Evolutionary conservation across 2,888 invertebrate species (phyloP), one percentile per base, ranked within the genome.

Genomic region (Hecatera dysodea): DNA sequence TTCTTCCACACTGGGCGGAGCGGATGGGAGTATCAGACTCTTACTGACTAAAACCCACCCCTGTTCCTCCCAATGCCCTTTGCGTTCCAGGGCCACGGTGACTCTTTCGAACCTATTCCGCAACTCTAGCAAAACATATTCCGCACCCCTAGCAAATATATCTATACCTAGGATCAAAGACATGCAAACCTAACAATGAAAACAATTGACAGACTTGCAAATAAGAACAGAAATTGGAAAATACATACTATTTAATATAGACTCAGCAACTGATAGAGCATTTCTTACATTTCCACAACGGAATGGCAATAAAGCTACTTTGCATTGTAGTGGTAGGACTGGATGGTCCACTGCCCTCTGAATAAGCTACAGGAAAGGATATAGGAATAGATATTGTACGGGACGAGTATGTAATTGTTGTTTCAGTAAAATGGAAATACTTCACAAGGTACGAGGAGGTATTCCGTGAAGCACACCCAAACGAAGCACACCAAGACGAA

Each of bases 361-460:
- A 72, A 80, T 73, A 60, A 62, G 59, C 69, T 11, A n/a, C n/a
- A n/a, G n/a, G n/a, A n/a, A n/a, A n/a, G n/a, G n/a, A n/a, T n/a
- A n/a, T n/a, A n/a, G n/a, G n/a, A n/a, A n/a, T n/a, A n/a, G 50
- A 33, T 53, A 77, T 77, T 66, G 77, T 48, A 63, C 64, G 53
- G 52, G 52, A 67, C 55, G 53, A 80, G 73, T 77, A n/a, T n/a
- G n/a, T n/a, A 75, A 75, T 79, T 78, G 72, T 80, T 71, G 80
- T 73, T 77, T 59, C 67, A 46, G 67, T 62, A 56, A 65, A 76
- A 72, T 66, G 63, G 67, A 73, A 68, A 53, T 65, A 71, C 70
- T 73, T 73, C 24, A 11, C 7, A 22, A 46, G 29, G n/a, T 39
- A 46, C 53, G n/a, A n/a, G n/a, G n/a, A n/a, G n/a, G n/a, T n/a